A percentile compares a stretch with the other conserved stretches of the same genome.
phyloP scores from a whole-genome alignment of 37 sponge, comb jelly and placozoan species.

The Mnemiopsis leidyi region DNA sequence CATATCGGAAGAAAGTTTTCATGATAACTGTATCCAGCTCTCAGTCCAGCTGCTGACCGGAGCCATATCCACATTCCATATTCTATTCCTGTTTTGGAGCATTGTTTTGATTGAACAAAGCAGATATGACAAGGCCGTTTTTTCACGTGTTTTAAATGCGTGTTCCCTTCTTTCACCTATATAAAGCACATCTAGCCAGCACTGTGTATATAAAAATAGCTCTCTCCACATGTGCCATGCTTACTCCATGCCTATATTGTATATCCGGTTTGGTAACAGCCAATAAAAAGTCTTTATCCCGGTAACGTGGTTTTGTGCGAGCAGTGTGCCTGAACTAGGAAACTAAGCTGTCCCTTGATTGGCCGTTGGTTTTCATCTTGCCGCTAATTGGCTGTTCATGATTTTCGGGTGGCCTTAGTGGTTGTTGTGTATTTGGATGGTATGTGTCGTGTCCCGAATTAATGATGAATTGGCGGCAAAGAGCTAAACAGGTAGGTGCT shows the following conservation, averaged over 20 bases:
- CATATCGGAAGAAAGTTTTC: no score
- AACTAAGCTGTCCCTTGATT: background rate
- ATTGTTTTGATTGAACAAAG: no score
- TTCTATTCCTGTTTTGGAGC: no score
- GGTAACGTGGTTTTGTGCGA: background rate
- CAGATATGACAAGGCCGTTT: no score
- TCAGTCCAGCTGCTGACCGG: no score
- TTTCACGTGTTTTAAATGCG: background rate
- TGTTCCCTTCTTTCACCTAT: background rate
- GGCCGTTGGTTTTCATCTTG: background rate
- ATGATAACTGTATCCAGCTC: no score
- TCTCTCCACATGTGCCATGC: background rate
- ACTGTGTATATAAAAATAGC: background rate
- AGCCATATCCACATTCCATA: no score
- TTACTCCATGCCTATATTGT: background rate
- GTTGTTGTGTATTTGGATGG: background rate
- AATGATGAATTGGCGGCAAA: background rate
- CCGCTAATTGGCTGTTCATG: no score
- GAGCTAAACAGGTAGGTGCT: background rate
- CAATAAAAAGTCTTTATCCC: background rate
- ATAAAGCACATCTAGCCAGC: background rate
- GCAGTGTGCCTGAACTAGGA: background rate
- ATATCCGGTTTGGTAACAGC: background rate
- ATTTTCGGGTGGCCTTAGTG: no score
- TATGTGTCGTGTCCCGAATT: background rate